phyloP scores from a whole-genome alignment of 2,888 invertebrate species.

The Drepanosiphum platanoidis region DNA sequence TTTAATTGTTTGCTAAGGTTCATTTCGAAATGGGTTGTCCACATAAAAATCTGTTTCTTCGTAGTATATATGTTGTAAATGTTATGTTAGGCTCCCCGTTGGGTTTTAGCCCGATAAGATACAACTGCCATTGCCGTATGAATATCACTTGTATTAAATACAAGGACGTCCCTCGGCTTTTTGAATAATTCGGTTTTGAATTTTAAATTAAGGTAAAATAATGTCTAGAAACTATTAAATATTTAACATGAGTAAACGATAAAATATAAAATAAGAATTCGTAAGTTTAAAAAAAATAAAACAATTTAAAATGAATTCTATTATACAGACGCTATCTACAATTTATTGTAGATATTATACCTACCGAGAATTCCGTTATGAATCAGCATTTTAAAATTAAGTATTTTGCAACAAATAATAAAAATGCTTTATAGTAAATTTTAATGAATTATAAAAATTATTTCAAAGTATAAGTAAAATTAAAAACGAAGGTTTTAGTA shows the following conservation, averaged over 20 bases:
- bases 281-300: not conserved
- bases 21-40: conserved; percentile 7
- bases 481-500: too few relatives aligned
- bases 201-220: conserved; percentile 52
- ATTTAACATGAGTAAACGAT: conserved; percentile 14
- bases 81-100: conserved; percentile 46
- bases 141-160: conserved; percentile 21
- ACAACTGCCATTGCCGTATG: conserved; percentile 21
- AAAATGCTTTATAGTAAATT: too few relatives aligned
- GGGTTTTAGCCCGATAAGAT: conserved; percentile 49
- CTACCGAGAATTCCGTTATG: not conserved
- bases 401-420: too few relatives aligned
- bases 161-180: conserved; percentile 60
- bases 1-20: conserved; percentile 32
- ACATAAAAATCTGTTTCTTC: conserved; percentile 37
- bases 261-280: conserved; percentile 10
- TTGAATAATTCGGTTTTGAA: conserved; percentile 52
- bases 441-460: too few relatives aligned
- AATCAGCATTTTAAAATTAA: not conserved
- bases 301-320: not conserved
- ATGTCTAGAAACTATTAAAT: conserved; percentile 26
- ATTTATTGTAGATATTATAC: not conserved
- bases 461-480: too few relatives aligned
- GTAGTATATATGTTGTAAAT: conserved; percentile 29
- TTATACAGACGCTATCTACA: not conserved